Percentiles rank a stretch among this genome's conserved stretches.
Conservation (phyloP, 2,888 invertebrate genomes). For the Cylindroiulus punctatus region DNA sequence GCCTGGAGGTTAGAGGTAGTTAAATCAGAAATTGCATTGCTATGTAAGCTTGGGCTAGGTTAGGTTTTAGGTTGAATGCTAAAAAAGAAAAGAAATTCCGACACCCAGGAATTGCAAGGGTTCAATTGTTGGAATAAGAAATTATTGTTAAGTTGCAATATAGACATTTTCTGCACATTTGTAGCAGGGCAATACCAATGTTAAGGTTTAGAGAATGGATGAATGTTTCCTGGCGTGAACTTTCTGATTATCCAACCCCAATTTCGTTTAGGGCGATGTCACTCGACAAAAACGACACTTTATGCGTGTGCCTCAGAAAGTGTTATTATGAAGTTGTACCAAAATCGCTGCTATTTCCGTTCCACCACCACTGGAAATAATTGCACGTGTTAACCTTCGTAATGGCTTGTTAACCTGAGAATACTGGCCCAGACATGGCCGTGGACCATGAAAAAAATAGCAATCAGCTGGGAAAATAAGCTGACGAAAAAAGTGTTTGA, state of each 20-base stretch:
- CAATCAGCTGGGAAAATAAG: slow-evolving; percentile 30
- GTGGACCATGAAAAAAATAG: slow-evolving; percentile 4
- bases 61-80: too few relatives aligned
- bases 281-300: not conserved
- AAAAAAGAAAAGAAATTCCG: too few relatives aligned
- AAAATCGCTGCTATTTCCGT: not conserved
- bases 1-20: too few relatives aligned
- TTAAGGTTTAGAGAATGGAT: not conserved
- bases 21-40: too few relatives aligned
- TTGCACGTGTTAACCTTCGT: slow-evolving; percentile 16
- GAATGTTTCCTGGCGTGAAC: not conserved
- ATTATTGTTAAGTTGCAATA: too few relatives aligned
- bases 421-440: not conserved
- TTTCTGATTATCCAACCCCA: not conserved
- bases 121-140: too few relatives aligned
- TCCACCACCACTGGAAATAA: not conserved
- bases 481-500: not conserved
- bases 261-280: not conserved
- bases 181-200: too few relatives aligned
- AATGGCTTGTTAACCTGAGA: slow-evolving; percentile 26
- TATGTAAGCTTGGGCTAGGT: too few relatives aligned
- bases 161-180: too few relatives aligned
- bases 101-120: too few relatives aligned
- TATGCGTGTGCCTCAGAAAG: not conserved
- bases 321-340: not conserved